Conservation (phyloP, 2,888 invertebrate genomes). For the Apamea crenata region DNA sequence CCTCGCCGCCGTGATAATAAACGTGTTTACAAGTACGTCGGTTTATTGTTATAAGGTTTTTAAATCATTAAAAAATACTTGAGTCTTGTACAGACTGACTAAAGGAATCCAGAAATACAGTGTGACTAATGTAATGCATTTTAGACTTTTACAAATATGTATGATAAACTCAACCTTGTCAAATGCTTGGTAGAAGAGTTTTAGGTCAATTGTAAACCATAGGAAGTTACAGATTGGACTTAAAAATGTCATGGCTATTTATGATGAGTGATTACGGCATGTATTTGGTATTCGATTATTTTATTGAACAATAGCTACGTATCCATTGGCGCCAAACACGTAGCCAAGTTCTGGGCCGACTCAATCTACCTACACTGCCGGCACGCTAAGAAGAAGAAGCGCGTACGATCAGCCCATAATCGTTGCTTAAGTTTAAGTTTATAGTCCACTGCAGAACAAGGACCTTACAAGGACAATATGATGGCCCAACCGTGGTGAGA, state of each 20-base stretch:
- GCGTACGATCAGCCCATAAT: not conserved
- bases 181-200: not conserved
- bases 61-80: conserved; percentile 19
- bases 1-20: conserved; percentile 39
- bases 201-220: not conserved
- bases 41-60: conserved; percentile 22
- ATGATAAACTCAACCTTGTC: too few species aligned
- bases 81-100: not conserved
- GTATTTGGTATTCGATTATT: too few species aligned
- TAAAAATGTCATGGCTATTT: not conserved
- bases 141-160: not conserved
- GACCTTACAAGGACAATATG: not conserved
- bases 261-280: too few species aligned
- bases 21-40: conserved; percentile 34
- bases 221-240: not conserved
- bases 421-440: too few species aligned
- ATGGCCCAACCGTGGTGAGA: not conserved
- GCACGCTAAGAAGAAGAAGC: too few species aligned
- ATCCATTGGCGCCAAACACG: too few species aligned
- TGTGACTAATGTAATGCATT: conserved; percentile 17
- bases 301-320: too few species aligned
- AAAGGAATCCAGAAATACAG: not conserved
- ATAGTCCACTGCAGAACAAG: not conserved
- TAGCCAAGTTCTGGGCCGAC: too few species aligned
- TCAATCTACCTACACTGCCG: too few species aligned